Conservation (phyloP, 2,113 vertebrate species). For the Amphiprion ocellaris region DNA sequence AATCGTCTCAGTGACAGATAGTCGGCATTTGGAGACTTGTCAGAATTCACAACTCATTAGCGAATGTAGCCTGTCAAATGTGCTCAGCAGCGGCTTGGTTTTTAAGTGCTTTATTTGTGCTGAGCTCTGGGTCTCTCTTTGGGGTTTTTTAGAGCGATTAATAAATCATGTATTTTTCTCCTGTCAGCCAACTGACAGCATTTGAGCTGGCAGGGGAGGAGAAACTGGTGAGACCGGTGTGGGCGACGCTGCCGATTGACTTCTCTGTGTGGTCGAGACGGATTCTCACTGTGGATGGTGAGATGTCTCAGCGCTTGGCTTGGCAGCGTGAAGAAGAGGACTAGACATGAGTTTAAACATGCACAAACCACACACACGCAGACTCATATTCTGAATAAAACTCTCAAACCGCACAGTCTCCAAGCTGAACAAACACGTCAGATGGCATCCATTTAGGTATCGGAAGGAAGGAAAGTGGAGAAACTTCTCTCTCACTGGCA, state of each 20-base stretch:
- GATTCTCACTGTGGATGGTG: constrained; percentile 52
- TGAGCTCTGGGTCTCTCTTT: constrained; percentile 68
- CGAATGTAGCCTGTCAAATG: constrained; percentile 61
- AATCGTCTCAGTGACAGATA: constrained; percentile 70
- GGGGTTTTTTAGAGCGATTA: constrained; percentile 76
- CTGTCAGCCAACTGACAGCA: constrained; percentile 76
- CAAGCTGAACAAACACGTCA: constrained; percentile 25
- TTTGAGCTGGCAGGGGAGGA: constrained; percentile 72
- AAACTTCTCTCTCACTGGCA: constrained; percentile 63
- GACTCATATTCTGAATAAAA: constrained; percentile 8
- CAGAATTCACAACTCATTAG: constrained; percentile 66
- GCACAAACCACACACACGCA: constrained; percentile 18
- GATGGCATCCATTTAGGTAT: constrained; percentile 64
- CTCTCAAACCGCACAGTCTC: not conserved
- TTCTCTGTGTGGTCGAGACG: constrained; percentile 52
- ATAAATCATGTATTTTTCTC: constrained; percentile 77
- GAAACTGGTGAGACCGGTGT: constrained; percentile 36
- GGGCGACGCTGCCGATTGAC: constrained; percentile 42
- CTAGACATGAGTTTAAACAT: constrained; percentile 50
- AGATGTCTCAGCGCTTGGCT: constrained; percentile 38
- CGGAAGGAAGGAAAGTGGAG: constrained; percentile 39
- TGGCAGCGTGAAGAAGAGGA: constrained; percentile 46
- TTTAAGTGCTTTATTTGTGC: constrained; percentile 76
- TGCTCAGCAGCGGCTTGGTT: constrained; percentile 49
- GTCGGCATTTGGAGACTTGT: constrained; percentile 52